phyloP scores from a whole-genome alignment of 1,140 invertebrate species.

The Drosophila simulans region DNA sequence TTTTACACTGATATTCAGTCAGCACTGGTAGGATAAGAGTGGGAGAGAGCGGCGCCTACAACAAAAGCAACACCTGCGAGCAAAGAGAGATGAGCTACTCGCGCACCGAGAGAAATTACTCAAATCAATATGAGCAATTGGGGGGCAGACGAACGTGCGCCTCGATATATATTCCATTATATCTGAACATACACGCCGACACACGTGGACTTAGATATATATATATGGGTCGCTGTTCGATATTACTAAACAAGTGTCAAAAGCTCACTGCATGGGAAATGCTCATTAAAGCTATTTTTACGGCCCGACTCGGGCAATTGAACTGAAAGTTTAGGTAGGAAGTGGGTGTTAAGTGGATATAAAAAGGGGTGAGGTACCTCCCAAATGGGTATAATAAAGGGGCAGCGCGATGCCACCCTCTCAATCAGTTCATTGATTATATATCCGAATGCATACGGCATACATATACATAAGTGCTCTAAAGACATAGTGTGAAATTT shows the following conservation, averaged over 20 bases:
- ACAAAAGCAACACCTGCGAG: conserved; percentile 8
- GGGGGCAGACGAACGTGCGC: conserved; percentile 7
- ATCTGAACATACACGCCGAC: conserved; percentile 2
- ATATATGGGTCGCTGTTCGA: conserved; percentile 32
- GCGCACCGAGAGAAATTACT: conserved; percentile 63
- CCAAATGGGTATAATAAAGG: conserved; percentile 1
- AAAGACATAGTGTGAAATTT: neutral
- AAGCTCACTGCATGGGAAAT: conserved; percentile 46
- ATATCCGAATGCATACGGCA: neutral
- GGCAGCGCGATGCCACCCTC: conserved; percentile 14
- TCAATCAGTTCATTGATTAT: conserved; percentile 23
- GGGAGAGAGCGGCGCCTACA: conserved; percentile 6
- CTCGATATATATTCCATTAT: conserved; percentile 18
- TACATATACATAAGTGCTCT: neutral
- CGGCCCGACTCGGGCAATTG: conserved; percentile 75
- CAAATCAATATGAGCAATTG: conserved; percentile 67
- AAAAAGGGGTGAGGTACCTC: conserved; percentile 2
- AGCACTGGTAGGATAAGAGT: conserved; percentile 11
- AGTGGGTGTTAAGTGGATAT: conserved; percentile 6
- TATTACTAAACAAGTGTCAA: conserved; percentile 57
- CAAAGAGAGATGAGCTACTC: conserved; percentile 58
- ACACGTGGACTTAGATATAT: conserved; percentile 1
- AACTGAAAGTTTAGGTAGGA: conserved; percentile 24
- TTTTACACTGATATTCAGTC: neutral
- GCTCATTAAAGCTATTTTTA: conserved; percentile 77